Base-by-base conservation (phyloP, 2,888 invertebrate species). In the Himalopsyche kuldschensis region DNA sequence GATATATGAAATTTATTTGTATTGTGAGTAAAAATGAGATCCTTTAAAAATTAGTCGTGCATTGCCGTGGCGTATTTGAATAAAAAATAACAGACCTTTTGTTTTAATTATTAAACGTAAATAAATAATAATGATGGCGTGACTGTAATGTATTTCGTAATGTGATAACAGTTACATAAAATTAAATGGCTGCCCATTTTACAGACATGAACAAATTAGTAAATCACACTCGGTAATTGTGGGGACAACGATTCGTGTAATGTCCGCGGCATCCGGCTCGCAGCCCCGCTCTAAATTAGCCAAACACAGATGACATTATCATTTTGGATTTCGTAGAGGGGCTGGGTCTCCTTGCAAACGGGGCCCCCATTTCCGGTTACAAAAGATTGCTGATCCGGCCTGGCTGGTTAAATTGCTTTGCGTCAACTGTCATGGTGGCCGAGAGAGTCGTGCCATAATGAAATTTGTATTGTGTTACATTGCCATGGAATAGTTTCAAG, bases 351-450 rank as follows among this genome's bases (percentile, higher is more conserved):
- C 35, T 78, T 78, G 41, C 41, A 35, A 78, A 76, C 77, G 30
- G 55, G 35, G 35, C 41, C 30, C 32, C 78, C 81, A 63, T 82
- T 82, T 82, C 81, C 81, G 81, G 32, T 78, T 75, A 82, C 81
- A 82, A 82, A 82, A 82, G 48, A 82, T 82, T 55, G 55, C 55
- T 55, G 55, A 55, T 55, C 55, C 55, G 55, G 55, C 55, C 55
- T 55, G 20, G 55, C 55, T 10, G 24, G 24, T 20, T 55, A 55
- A 55, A 55, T 55, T 55, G 55, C 55, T 55, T 20, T 55, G 24
- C 55, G 55, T 55, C 55, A 55, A 55, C 55, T 55, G 55, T 55
- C 55, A 55, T 55, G 55, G 55, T 55, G 55, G 55, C 55, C 55
- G 55, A 55, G 55, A 55, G n/a, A 24, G 55, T 20, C 55, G 15